Evolutionary conservation across 1,140 invertebrate species (phyloP).

Genomic region (Heliconius nattereri): DNA sequence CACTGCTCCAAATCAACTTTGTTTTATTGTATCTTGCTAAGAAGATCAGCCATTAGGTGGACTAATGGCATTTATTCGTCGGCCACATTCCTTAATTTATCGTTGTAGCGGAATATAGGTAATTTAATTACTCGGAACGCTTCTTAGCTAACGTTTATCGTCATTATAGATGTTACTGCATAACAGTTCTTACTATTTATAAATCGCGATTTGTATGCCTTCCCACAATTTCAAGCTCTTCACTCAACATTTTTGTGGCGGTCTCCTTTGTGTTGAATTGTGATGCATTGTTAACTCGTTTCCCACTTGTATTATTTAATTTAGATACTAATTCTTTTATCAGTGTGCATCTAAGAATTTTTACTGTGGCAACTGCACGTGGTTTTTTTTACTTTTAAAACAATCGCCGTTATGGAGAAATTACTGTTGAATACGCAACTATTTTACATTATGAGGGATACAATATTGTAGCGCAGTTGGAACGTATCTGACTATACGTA

Average conservation of each 20-base stretch:
- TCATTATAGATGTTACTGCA: slow-evolving; percentile 34
- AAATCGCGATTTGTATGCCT: slow-evolving; percentile 33
- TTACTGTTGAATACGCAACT: background rate
- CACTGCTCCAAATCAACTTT: slow-evolving; percentile 59
- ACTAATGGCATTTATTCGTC: slow-evolving; percentile 59
- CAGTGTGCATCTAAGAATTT: slow-evolving; percentile 2
- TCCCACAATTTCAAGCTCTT: slow-evolving; percentile 36
- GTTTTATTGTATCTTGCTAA: slow-evolving; percentile 58
- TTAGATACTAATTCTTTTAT: slow-evolving; percentile 21
- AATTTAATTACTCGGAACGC: slow-evolving; percentile 40
- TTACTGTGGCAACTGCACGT: background rate
- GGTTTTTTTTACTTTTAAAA: background rate
- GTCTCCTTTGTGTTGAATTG: slow-evolving; percentile 31
- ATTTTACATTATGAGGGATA: background rate
- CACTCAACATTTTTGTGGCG: slow-evolving; percentile 35
- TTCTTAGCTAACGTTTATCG: slow-evolving; percentile 33
- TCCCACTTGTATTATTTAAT: slow-evolving; percentile 35
- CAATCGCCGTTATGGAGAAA: background rate
- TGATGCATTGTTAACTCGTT: slow-evolving; percentile 36
- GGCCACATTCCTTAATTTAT: slow-evolving; percentile 43
- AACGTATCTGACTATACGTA: background rate
- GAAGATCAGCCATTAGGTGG: slow-evolving; percentile 51
- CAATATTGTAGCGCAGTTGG: background rate
- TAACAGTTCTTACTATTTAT: slow-evolving; percentile 36
- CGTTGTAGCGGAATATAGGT: slow-evolving; percentile 33